A percentile compares a stretch with the other conserved stretches of the same genome.
These are phyloP conservation scores for Bathynomus jamesi DNA, from an alignment of 1,140 invertebrate genomes.

Conservation along the genomic window DNA sequence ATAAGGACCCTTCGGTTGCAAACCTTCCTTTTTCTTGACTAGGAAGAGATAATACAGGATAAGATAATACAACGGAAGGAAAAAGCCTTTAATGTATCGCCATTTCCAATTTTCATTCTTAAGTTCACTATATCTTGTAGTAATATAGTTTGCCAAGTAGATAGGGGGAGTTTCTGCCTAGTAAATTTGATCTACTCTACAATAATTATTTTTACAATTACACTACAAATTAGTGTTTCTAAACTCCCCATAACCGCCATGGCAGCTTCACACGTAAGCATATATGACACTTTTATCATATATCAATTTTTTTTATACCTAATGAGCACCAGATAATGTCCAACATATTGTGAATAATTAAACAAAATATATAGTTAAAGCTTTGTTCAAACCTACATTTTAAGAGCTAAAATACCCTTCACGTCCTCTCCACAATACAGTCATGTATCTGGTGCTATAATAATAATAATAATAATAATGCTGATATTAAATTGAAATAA, in stretches of 20 bases:
- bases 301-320: not conserved
- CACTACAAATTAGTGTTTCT: not conserved
- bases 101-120: too few species aligned
- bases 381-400: conserved; percentile 1
- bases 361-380: not conserved
- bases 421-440: not conserved
- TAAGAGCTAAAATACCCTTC: not conserved
- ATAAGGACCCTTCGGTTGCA: too few species aligned
- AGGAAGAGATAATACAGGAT: not conserved
- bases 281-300: not conserved
- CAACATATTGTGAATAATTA: conserved; percentile 1
- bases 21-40: not conserved
- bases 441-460: not conserved
- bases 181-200: not conserved
- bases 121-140: not conserved
- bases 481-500: not conserved
- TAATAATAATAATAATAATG: not conserved
- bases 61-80: too few species aligned
- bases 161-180: conserved; percentile 32
- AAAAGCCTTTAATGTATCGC: too few species aligned
- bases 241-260: conserved; percentile 38
- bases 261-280: conserved; percentile 10
- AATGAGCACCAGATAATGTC: not conserved
- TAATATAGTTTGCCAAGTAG: conserved; percentile 29
- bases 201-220: not conserved